phyloP scores from a whole-genome alignment of 2,113 vertebrate species.

The Balaenoptera acutorostrata region DNA sequence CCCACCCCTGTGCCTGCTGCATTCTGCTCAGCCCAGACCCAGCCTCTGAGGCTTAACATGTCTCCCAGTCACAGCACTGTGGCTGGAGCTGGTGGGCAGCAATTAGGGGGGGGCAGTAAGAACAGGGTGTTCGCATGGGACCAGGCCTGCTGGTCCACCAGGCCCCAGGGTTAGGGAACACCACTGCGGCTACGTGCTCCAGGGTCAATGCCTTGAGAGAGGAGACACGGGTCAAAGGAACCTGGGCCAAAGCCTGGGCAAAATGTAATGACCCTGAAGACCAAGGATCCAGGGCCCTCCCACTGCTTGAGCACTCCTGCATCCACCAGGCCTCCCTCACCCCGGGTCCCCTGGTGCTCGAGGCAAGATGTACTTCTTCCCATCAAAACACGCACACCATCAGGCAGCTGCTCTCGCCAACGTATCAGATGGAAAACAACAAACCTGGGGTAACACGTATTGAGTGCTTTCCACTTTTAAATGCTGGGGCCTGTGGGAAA shows the following conservation, averaged over 20 bases:
- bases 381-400: not conserved
- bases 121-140: not conserved
- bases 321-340: not conserved
- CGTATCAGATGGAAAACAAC: not conserved
- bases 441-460: not conserved
- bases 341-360: no score
- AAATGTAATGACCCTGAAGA: not conserved
- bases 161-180: not conserved
- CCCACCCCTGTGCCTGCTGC: not conserved
- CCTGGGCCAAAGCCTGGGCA: not conserved
- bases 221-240: not conserved
- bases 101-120: no score
- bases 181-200: not conserved
- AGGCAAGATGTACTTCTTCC: not conserved
- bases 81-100: no score
- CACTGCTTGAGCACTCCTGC: not conserved
- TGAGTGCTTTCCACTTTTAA: not conserved
- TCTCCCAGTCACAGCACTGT: not conserved
- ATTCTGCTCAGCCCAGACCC: not conserved
- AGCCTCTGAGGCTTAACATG: no score
- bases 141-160: fast-evolving
- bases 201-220: fast-evolving
- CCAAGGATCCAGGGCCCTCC: not conserved
- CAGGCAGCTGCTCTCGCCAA: not conserved
- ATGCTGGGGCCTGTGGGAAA: not conserved